These are phyloP conservation scores for Pogoniulus pusillus DNA, from an alignment of 2,797 vertebrate species.

Conservation along the genomic window DNA sequence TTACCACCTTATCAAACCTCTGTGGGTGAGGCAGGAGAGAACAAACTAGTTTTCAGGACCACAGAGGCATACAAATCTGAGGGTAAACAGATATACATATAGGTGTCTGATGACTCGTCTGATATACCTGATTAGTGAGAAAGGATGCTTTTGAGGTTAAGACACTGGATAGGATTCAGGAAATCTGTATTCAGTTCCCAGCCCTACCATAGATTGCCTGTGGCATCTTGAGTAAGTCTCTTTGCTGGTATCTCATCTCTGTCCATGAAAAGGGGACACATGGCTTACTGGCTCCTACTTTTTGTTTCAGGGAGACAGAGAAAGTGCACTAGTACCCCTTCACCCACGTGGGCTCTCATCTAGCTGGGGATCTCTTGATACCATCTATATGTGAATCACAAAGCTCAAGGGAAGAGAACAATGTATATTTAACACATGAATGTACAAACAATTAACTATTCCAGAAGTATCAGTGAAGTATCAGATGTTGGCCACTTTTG, in stretches of 20 bases:
- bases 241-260: not conserved
- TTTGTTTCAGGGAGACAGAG: not conserved
- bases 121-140: constrained; percentile 59
- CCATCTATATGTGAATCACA: not conserved
- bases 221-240: not conserved
- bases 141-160: constrained; percentile 63
- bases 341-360: not conserved
- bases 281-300: not conserved
- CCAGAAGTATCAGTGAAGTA: not conserved
- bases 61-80: constrained; percentile 62
- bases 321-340: not conserved
- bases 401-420: not conserved
- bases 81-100: constrained; percentile 56
- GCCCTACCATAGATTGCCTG: constrained; percentile 27
- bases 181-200: constrained; percentile 53
- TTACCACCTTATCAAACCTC: constrained; percentile 58
- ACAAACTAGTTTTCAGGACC: constrained; percentile 57
- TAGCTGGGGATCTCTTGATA: not conserved
- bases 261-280: not conserved
- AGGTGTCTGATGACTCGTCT: constrained; percentile 60
- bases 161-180: constrained; percentile 40
- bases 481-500: not conserved
- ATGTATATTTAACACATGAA: not conserved
- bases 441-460: not conserved
- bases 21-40: constrained; percentile 44